phyloP scores from a whole-genome alignment of 2,888 invertebrate species.

The Amblyjoppa proteus region DNA sequence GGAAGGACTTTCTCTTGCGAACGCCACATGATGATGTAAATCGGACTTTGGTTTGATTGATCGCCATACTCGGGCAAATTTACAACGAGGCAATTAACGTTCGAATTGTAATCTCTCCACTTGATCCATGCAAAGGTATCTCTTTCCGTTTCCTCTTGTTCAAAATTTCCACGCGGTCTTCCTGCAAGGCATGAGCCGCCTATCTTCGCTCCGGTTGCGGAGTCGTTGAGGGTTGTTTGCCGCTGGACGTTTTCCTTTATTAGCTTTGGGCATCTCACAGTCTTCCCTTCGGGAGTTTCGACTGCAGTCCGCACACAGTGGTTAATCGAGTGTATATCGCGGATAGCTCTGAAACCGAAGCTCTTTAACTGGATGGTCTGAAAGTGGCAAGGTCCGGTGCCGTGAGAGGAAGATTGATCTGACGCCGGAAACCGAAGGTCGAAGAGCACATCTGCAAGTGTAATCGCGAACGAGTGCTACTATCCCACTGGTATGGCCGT shows the following conservation, averaged over 20 bases:
- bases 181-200: background rate
- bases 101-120: slow-evolving; percentile 71
- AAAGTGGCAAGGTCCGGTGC: slow-evolving; percentile 60
- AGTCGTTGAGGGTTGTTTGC: slow-evolving; percentile 16
- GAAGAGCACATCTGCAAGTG: slow-evolving; percentile 74
- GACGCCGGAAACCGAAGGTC: slow-evolving; percentile 72
- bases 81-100: slow-evolving; percentile 72
- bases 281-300: slow-evolving; percentile 19
- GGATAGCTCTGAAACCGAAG: slow-evolving; percentile 41
- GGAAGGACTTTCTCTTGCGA: background rate
- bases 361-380: slow-evolving; percentile 28
- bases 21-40: slow-evolving; percentile 33
- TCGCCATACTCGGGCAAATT: slow-evolving; percentile 64
- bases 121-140: slow-evolving; percentile 61
- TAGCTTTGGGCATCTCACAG: slow-evolving; percentile 41
- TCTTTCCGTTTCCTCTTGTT: slow-evolving; percentile 7
- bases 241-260: slow-evolving; percentile 5
- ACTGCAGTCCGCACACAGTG: slow-evolving; percentile 14
- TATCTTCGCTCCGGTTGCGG: background rate
- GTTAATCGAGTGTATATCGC: slow-evolving; percentile 25
- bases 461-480: slow-evolving; percentile 70
- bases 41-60: slow-evolving; percentile 55
- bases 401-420: slow-evolving; percentile 75
- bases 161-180: background rate
- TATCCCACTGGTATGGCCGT: slow-evolving; percentile 14